Evolutionary conservation across 2,113 vertebrate species (phyloP).

Genomic region (Neogale vison): DNA sequence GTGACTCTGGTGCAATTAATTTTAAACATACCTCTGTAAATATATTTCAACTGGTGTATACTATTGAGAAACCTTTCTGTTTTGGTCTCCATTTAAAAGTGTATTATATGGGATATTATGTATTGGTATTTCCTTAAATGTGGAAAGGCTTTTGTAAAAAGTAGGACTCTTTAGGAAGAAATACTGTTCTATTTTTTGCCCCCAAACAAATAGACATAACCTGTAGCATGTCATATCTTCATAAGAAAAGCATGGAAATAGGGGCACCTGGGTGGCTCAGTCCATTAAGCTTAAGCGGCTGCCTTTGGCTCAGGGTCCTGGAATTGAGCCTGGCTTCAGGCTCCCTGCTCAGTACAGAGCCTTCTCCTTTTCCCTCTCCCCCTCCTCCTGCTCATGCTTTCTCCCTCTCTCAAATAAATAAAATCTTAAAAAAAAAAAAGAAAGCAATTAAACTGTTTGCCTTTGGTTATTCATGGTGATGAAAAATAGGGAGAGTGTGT

Average conservation of each 20-base stretch:
- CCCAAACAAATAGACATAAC: not conserved
- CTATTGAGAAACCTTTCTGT: not conserved
- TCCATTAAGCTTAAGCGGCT: too few relatives aligned
- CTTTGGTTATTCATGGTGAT: conserved; percentile 13
- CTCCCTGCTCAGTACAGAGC: too few relatives aligned
- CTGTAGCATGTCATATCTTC: not conserved
- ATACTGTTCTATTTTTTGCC: not conserved
- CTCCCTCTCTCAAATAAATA: too few relatives aligned
- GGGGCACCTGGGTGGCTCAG: too few relatives aligned
- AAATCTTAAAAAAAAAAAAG: not conserved
- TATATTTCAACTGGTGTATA: not conserved
- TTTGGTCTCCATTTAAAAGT: not conserved
- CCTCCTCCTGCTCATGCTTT: too few relatives aligned
- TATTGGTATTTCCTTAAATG: not conserved
- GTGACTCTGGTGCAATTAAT: not conserved
- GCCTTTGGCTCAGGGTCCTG: too few relatives aligned
- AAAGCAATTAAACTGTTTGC: not conserved
- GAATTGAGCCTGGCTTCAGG: too few relatives aligned
- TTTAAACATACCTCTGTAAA: conserved; percentile 3
- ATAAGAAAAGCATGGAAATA: not conserved
- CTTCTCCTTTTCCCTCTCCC: too few relatives aligned
- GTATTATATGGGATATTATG: not conserved
- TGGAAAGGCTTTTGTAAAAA: conserved; percentile 15
- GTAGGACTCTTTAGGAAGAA: not conserved
- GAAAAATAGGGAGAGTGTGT: not conserved